These are phyloP conservation scores for Dolichomitus sp. DNA, from an alignment of 2,888 invertebrate species.

Conservation along the genomic window DNA sequence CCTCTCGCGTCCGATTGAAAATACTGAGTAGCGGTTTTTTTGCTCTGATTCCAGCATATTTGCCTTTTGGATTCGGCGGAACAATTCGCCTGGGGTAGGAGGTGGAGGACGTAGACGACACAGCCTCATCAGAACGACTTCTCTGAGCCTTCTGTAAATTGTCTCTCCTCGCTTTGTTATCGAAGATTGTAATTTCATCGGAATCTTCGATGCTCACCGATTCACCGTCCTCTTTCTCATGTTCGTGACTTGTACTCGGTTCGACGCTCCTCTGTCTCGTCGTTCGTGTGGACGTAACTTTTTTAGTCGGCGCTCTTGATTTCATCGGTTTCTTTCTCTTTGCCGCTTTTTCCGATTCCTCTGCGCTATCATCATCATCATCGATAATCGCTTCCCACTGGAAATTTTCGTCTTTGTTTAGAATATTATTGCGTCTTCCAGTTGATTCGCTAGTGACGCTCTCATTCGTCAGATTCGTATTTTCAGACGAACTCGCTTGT, in stretches of 20 bases:
- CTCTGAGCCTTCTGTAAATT: slow-evolving; percentile 16
- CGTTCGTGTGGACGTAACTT: neutral
- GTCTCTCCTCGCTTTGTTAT: slow-evolving; percentile 29
- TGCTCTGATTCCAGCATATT: neutral
- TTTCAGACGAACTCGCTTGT: neutral
- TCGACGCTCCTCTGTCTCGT: neutral
- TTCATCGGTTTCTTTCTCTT: slow-evolving; percentile 24
- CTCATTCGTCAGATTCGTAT: neutral
- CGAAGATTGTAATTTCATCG: slow-evolving; percentile 45
- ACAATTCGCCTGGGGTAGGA: slow-evolving; percentile 71
- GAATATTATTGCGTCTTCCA: neutral
- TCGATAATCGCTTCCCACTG: neutral
- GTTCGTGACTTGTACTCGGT: slow-evolving; percentile 1
- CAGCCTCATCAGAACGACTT: slow-evolving; percentile 26
- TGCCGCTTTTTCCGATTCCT: slow-evolving; percentile 5
- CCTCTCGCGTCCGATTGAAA: neutral
- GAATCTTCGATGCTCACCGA: slow-evolving; percentile 9
- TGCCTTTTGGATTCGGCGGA: slow-evolving; percentile 70
- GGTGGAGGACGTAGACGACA: slow-evolving; percentile 2
- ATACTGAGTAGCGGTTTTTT: slow-evolving; percentile 1
- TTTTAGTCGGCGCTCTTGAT: neutral
- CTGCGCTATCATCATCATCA: slow-evolving; percentile 29
- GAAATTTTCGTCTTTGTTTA: neutral
- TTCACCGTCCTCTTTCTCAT: slow-evolving; percentile 9
- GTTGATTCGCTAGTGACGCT: neutral